Evolutionary conservation across 2,797 vertebrate species (phyloP).

Genomic region (Bovichtus diacanthus): DNA sequence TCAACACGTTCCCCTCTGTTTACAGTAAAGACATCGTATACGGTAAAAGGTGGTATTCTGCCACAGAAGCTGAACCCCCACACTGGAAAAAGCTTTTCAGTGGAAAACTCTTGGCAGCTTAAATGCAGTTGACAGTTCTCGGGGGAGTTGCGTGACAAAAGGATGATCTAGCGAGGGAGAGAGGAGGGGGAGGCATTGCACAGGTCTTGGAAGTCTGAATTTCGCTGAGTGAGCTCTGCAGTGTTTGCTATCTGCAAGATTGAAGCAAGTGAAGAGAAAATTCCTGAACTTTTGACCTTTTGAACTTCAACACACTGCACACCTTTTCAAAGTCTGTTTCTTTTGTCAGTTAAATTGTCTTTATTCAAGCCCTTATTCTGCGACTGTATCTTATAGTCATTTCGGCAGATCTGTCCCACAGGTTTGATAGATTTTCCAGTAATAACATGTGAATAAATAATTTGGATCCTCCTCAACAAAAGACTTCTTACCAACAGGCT

Average conservation of each 20-base stretch:
- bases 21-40: conserved; percentile 53
- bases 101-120: conserved; percentile 70
- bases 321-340: conserved; percentile 28
- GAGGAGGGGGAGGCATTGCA: conserved; percentile 25
- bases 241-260: conserved; percentile 48
- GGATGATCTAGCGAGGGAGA: conserved; percentile 47
- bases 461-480: conserved; percentile 38
- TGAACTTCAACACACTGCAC: conserved; percentile 7
- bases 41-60: conserved; percentile 54
- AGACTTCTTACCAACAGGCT: conserved; percentile 26
- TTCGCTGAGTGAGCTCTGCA: conserved; percentile 50
- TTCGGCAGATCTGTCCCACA: conserved; percentile 36
- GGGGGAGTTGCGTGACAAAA: conserved; percentile 69
- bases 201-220: conserved; percentile 25
- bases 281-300: conserved; percentile 50
- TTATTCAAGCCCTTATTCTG: background rate
- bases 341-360: conserved; percentile 13
- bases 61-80: conserved; percentile 49
- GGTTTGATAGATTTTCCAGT: conserved; percentile 41
- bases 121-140: conserved; percentile 48
- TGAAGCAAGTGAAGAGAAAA: conserved; percentile 29
- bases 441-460: conserved; percentile 55
- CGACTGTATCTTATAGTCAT: conserved; percentile 27
- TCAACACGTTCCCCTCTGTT: conserved; percentile 33
- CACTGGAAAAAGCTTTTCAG: conserved; percentile 58